phyloP scores from a whole-genome alignment of 2,797 vertebrate species.

The Harpagifer antarcticus region DNA sequence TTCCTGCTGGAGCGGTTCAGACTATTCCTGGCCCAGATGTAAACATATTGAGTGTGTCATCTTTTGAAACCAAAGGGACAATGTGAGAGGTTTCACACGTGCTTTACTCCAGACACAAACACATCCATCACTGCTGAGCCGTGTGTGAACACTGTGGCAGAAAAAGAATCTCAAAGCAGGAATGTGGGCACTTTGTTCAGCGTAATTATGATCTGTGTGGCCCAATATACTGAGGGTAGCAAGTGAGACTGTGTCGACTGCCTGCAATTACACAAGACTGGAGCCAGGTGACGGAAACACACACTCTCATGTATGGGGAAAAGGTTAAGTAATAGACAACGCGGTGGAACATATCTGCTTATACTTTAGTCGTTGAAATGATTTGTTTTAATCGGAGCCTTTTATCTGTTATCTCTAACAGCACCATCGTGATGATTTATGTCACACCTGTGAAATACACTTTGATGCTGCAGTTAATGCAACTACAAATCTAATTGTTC shows the following conservation, averaged over 20 bases:
- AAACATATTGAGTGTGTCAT: slow-evolving; percentile 20
- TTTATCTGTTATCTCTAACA: not conserved
- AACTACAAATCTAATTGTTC: not conserved
- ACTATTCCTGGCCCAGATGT: slow-evolving; percentile 2
- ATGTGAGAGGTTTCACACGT: not conserved
- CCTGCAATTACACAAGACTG: not conserved
- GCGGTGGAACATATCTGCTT: too few species aligned
- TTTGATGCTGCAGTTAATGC: not conserved
- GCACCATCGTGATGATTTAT: not conserved
- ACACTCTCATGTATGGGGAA: not conserved
- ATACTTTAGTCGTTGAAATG: too few species aligned
- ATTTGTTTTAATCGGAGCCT: not conserved
- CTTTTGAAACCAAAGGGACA: slow-evolving; percentile 3
- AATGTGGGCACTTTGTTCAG: slow-evolving; percentile 5
- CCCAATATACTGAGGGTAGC: not conserved
- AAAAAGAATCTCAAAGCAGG: not conserved
- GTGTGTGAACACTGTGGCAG: too few species aligned
- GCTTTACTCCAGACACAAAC: not conserved
- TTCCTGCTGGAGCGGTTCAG: not conserved
- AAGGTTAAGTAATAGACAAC: not conserved
- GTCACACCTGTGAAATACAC: not conserved
- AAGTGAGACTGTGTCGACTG: not conserved
- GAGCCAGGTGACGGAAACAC: slow-evolving; percentile 1
- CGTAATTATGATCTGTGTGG: not conserved
- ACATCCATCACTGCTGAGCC: too few species aligned